These are phyloP conservation scores for Piaya cayana DNA, from an alignment of 2,113 vertebrate genomes.

Conservation along the genomic window DNA sequence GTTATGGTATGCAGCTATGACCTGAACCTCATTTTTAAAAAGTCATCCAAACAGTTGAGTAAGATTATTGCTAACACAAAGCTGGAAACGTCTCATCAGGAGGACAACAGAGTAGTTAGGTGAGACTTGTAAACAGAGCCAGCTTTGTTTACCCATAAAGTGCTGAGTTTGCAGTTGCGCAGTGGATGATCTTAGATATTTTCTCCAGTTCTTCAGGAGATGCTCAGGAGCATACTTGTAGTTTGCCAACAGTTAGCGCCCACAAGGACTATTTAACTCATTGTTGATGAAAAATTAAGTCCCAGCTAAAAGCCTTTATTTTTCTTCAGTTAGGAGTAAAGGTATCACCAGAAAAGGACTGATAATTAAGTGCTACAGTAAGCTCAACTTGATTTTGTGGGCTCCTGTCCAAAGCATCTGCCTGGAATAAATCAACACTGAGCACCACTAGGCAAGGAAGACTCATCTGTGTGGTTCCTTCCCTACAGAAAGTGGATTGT, in stretches of 20 bases:
- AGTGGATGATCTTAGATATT: neutral
- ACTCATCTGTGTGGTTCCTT: constrained; percentile 39
- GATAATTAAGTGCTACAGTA: constrained; percentile 81
- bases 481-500: constrained; percentile 41
- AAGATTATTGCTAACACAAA: constrained; percentile 75
- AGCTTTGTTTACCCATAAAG: constrained; percentile 32
- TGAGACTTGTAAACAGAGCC: constrained; percentile 60
- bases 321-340: constrained; percentile 66
- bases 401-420: constrained; percentile 85
- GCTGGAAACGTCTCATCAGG: constrained; percentile 45
- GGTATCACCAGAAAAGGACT: constrained; percentile 70
- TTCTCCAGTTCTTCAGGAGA: neutral
- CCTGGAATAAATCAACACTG: constrained; percentile 82
- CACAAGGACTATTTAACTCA: constrained; percentile 47
- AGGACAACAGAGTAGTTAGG: constrained; percentile 6
- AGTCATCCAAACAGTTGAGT: constrained; percentile 65
- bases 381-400: constrained; percentile 85
- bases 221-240: constrained; percentile 53
- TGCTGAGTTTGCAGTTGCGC: neutral
- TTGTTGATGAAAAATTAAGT: constrained; percentile 66
- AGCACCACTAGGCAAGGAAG: constrained; percentile 18
- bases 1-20: neutral
- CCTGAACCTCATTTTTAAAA: constrained; percentile 10
- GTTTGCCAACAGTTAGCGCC: constrained; percentile 34
- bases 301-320: constrained; percentile 50